Evolutionary conservation across 1,140 invertebrate species (phyloP), one percentile per base, ranked within the genome.

Genomic region (Megalonaias nervosa): DNA sequence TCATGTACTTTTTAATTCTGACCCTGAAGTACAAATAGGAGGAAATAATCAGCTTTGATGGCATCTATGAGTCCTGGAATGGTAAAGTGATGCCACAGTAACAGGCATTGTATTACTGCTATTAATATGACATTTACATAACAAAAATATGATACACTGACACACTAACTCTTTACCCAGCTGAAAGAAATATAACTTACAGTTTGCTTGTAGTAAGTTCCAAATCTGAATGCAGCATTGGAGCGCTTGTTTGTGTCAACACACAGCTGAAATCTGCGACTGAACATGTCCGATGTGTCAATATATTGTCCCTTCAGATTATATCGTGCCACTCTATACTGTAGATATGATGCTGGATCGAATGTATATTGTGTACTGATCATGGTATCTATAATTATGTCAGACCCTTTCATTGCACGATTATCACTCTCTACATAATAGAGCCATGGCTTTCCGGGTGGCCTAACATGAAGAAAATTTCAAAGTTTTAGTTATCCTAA

Each of bases 201-300:
- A 65, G 77, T 75, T n/a, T 86, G 82, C 19, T 59, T 65, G 68
- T 92, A 91, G 77, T 92, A 92, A 58, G 93, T 89, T 56, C 93
- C 93, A 91, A 94, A 94, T 74, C 90, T 87, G 67, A 93, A 91
- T 89, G 92, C 84, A 90, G 91, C 85, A 91, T 93, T 79, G 88
- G 93, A 80, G 87, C 89, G 74, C 88, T 83, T 77, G 82, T 89
- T 78, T 86, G 92, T 78, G 69, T 89, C 81, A 84, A 92, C 88
- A 92, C 92, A 93, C 9, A 93, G 82, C 78, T 92, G 90, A 31
- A 93, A 80, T 21, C 86, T 79, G 67, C 90, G 87, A 48, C 86
- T 88, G 1, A 66, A 82, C 1, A 90, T 81, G 9, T 81, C 71
- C 2, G 71, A 73, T 3, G 90, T 67, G 12, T 90, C 90, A 58